Evolutionary conservation across 2,888 invertebrate species (phyloP).

Genomic region (Loripinus fragilis): DNA sequence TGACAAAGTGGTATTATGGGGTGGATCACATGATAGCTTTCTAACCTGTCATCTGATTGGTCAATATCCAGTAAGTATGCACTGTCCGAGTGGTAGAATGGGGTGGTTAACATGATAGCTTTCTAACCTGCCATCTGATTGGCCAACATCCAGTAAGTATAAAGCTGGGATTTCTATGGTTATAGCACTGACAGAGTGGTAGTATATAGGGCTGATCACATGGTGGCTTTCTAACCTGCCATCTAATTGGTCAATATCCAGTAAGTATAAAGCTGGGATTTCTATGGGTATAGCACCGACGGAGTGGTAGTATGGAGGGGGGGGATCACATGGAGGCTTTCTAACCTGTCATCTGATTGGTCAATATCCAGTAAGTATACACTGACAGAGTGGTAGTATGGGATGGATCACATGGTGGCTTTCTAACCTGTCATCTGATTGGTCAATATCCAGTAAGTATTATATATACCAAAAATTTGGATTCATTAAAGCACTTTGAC

Average conservation of each 20-base stretch:
- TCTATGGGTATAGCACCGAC: no score
- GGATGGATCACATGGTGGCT: conserved; percentile 97
- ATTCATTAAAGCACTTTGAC: no score
- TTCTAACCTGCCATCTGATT: conserved; percentile 92
- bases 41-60: conserved; percentile 92
- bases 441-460: conserved; percentile 92
- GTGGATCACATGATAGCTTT: conserved; percentile 97
- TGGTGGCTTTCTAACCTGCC: conserved; percentile 94
- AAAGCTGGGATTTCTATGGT: no score
- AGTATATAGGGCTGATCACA: conserved; percentile 94
- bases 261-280: no score
- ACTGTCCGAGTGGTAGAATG: no score
- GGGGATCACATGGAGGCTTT: conserved; percentile 96
- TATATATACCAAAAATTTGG: no score
- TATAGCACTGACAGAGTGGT: conserved; percentile 87
- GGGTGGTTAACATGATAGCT: conserved; percentile 97
- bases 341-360: conserved; percentile 92
- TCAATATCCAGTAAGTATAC: conserved; percentile 90
- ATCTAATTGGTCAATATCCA: conserved; percentile 93
- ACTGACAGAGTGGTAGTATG: conserved; percentile 86
- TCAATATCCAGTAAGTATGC: conserved; percentile 90
- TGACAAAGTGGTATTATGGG: conserved; percentile 87
- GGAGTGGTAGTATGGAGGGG: conserved; percentile 90
- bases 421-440: conserved; percentile 92
- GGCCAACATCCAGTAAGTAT: conserved; percentile 92